Conservation (phyloP, 1,140 invertebrate genomes). For the Bombyx mandarina region DNA sequence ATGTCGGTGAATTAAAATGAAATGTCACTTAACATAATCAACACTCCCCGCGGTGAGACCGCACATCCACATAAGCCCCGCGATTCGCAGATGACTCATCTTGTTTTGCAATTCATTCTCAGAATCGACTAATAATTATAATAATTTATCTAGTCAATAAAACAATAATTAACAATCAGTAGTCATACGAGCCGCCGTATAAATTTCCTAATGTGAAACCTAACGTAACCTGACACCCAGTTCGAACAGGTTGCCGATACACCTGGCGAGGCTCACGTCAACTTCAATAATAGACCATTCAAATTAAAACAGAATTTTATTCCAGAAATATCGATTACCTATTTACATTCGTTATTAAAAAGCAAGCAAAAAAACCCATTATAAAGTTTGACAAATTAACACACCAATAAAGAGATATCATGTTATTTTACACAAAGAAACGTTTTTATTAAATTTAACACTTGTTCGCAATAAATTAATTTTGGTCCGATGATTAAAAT, state of each 20-base stretch:
- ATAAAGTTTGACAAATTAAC: too few relatives aligned
- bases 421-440: background rate
- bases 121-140: constrained; percentile 64
- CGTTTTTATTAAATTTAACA: too few relatives aligned
- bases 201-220: constrained; percentile 69
- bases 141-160: constrained; percentile 65
- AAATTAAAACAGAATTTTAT: constrained; percentile 43
- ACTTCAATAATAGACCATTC: constrained; percentile 51
- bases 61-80: constrained; percentile 34
- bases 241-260: constrained; percentile 54
- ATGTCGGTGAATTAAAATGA: constrained; percentile 56
- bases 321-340: constrained; percentile 29
- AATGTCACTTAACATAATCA: constrained; percentile 64
- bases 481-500: too few relatives aligned
- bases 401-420: background rate
- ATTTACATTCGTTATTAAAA: background rate
- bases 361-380: too few relatives aligned
- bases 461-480: too few relatives aligned
- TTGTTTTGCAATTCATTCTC: constrained; percentile 64
- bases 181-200: constrained; percentile 64
- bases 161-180: constrained; percentile 64
- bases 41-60: constrained; percentile 38
- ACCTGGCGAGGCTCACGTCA: constrained; percentile 57
- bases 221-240: constrained; percentile 56
- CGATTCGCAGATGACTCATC: constrained; percentile 55